These are phyloP conservation scores for Sphecodes monilicornis DNA, from an alignment of 2,888 invertebrate genomes.

Conservation along the genomic window DNA sequence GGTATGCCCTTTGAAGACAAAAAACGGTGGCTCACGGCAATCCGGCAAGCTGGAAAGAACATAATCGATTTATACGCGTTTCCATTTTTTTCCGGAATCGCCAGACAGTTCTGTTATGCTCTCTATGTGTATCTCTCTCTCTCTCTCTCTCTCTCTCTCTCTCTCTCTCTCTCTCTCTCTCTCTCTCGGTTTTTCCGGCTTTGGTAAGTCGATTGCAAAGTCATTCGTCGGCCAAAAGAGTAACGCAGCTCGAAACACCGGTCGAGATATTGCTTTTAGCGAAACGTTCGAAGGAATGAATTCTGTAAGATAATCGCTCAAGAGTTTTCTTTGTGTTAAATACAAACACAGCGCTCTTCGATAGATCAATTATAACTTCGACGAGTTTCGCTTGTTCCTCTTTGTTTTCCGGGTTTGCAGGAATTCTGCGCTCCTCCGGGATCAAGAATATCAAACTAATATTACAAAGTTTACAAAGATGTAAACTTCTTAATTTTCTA, in stretches of 20 bases:
- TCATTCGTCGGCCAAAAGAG: not conserved
- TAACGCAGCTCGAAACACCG: not conserved
- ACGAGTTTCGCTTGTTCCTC: not conserved
- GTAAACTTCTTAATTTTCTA: too few species aligned
- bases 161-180: not conserved
- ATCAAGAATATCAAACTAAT: not conserved
- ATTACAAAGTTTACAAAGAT: too few species aligned
- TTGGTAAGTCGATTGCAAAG: not conserved
- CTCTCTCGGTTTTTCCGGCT: not conserved
- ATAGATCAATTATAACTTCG: not conserved
- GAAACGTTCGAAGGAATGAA: not conserved
- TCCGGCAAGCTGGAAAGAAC: constrained; percentile 3
- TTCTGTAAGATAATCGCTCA: not conserved
- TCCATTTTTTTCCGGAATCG: not conserved
- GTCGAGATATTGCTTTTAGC: not conserved
- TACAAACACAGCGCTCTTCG: not conserved
- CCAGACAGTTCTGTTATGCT: not conserved
- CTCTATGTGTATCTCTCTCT: not conserved
- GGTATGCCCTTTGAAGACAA: constrained; percentile 1
- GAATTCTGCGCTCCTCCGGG: too few species aligned
- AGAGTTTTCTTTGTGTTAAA: not conserved
- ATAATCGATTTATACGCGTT: constrained; percentile 20
- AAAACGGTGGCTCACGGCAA: constrained; percentile 10
- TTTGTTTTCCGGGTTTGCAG: not conserved
- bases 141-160: not conserved